Evolutionary conservation across 1,140 invertebrate species (phyloP).

Genomic region (Orius insidiosus): DNA sequence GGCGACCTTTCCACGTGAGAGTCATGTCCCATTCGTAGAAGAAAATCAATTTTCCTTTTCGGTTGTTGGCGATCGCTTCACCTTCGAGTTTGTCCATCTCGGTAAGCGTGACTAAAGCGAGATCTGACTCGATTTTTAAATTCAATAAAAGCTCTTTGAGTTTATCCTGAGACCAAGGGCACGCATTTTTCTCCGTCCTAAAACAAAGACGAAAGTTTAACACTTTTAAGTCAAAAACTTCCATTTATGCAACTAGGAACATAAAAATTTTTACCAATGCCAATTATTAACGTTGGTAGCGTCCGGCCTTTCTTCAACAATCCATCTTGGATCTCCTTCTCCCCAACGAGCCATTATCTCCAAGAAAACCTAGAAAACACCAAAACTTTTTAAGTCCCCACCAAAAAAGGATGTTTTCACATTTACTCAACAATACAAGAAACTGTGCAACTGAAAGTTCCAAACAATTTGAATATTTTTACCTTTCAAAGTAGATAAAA

Average conservation of each 20-base stretch:
- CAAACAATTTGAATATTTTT: no score
- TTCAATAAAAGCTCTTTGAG: conserved; percentile 67
- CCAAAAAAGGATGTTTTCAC: neutral
- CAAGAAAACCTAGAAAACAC: neutral
- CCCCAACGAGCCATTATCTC: conserved; percentile 92
- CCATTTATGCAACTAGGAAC: neutral
- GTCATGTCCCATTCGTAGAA: conserved; percentile 96
- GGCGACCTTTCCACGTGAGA: conserved; percentile 69
- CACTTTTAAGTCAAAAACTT: neutral
- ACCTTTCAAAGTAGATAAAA: no score
- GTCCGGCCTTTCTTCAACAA: conserved; percentile 96
- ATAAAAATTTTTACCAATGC: conserved; percentile 93
- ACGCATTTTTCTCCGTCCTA: conserved; percentile 96
- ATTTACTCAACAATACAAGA: neutral
- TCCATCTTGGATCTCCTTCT: conserved; percentile 97
- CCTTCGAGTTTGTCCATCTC: conserved; percentile 81
- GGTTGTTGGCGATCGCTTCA: conserved; percentile 92
- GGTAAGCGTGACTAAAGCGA: conserved; percentile 45
- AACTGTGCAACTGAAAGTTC: no score
- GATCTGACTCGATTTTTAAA: conserved; percentile 30
- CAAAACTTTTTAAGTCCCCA: neutral
- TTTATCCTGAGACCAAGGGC: conserved; percentile 86
- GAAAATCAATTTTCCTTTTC: conserved; percentile 98
- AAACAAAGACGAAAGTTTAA: conserved; percentile 23
- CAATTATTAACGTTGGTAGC: conserved; percentile 99